A percentile compares a stretch with the other conserved stretches of the same genome.
Conservation (phyloP, 1,140 invertebrate genomes). For the Microplitis mediator region DNA sequence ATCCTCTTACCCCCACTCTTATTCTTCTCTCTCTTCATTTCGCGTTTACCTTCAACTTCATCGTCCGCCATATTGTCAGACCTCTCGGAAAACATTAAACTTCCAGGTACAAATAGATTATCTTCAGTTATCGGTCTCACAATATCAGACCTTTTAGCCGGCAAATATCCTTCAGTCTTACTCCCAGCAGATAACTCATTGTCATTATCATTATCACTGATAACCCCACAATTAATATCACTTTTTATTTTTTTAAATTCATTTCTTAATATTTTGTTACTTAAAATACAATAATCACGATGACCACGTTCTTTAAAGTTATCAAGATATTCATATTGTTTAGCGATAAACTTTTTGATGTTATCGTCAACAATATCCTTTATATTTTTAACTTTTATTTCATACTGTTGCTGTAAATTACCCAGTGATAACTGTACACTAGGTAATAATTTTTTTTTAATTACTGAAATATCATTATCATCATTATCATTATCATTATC, state of each 20-base stretch:
- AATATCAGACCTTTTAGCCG: too few relatives aligned
- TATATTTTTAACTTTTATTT: constrained; percentile 60
- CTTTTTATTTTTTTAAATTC: too few relatives aligned
- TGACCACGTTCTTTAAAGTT: constrained; percentile 60
- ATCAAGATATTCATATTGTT: constrained; percentile 63
- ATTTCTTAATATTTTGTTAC: constrained; percentile 26
- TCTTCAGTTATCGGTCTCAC: too few relatives aligned
- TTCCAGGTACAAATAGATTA: too few relatives aligned
- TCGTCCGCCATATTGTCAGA: too few relatives aligned
- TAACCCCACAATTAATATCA: constrained; percentile 17
- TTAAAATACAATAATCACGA: constrained; percentile 60
- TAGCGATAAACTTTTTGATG: constrained; percentile 60
- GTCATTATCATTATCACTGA: neutral
- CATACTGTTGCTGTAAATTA: constrained; percentile 60
- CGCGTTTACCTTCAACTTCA: too few relatives aligned
- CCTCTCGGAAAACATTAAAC: too few relatives aligned
- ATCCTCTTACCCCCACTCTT: constrained; percentile 26
- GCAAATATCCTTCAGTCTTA: too few relatives aligned
- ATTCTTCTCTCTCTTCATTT: too few relatives aligned
- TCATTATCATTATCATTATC: constrained; percentile 32
- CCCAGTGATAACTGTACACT: constrained; percentile 51
- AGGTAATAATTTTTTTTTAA: constrained; percentile 37
- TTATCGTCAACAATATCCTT: constrained; percentile 59
- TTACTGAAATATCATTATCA: constrained; percentile 40
- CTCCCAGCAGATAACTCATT: too few relatives aligned